Percentiles rank a stretch among this genome's conserved stretches.
These are phyloP conservation scores for Brachionus paranguensis DNA, from an alignment of 1,140 invertebrate genomes.

Conservation along the genomic window DNA sequence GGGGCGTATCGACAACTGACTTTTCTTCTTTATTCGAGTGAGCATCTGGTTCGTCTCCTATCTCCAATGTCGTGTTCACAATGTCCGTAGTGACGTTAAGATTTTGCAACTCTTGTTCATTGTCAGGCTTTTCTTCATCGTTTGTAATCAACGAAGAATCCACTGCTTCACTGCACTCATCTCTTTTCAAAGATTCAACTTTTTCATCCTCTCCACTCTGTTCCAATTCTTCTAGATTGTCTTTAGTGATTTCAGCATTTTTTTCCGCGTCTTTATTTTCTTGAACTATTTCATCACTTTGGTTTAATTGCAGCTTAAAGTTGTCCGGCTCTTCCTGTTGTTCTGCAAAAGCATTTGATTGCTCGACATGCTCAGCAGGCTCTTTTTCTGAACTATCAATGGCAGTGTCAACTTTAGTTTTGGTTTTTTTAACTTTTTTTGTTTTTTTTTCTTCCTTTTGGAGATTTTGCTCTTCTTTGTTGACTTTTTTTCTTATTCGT, in stretches of 20 bases:
- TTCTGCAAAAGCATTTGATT: background rate
- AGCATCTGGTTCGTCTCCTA: background rate
- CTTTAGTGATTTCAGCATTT: background rate
- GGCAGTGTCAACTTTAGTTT: background rate
- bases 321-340: background rate
- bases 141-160: slow-evolving; percentile 1
- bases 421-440: slow-evolving; percentile 8
- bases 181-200: too few relatives aligned
- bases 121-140: background rate
- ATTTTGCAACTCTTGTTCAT: background rate
- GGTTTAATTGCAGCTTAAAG: background rate
- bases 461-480: background rate
- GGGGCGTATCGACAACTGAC: background rate
- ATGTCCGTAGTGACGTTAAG: background rate
- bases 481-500: background rate
- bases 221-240: background rate
- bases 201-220: background rate
- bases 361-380: background rate
- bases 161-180: background rate
- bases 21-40: background rate
- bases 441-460: background rate
- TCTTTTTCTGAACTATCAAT: background rate
- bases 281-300: background rate
- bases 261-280: background rate
- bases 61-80: background rate